phyloP scores from a whole-genome alignment of 2,797 vertebrate genomes.

The Leuciscus waleckii region DNA sequence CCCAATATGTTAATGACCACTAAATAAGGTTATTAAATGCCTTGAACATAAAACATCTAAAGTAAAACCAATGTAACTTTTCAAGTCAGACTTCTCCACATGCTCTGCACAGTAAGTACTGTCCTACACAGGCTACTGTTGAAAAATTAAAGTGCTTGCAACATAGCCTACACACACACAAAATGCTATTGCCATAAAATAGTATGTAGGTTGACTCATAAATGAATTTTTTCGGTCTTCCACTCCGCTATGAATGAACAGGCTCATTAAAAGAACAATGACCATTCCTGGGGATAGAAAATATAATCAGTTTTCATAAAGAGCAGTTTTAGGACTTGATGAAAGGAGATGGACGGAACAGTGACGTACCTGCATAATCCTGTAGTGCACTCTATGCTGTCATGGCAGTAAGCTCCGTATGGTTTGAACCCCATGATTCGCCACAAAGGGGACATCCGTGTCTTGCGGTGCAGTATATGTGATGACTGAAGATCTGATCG shows the following conservation, averaged over 20 bases:
- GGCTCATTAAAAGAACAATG: constrained; percentile 60
- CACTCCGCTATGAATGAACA: constrained; percentile 49
- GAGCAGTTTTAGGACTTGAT: not conserved
- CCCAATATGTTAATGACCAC: not conserved
- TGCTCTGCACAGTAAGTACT: not conserved
- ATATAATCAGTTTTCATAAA: constrained; percentile 26
- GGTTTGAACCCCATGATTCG: constrained; percentile 70
- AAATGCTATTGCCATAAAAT: not conserved
- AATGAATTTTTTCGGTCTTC: not conserved
- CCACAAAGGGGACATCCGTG: constrained; percentile 68
- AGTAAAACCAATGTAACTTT: constrained; percentile 39
- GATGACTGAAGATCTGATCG: constrained; percentile 10
- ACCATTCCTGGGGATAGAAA: constrained; percentile 57
- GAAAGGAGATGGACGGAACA: not conserved
- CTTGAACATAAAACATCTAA: not conserved
- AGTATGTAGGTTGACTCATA: not conserved
- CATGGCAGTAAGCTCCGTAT: constrained; percentile 63
- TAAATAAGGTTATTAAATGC: not conserved
- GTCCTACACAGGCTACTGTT: not conserved
- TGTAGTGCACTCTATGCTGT: constrained; percentile 63
- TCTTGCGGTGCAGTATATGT: constrained; percentile 16
- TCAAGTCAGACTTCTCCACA: constrained; percentile 14
- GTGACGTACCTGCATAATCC: constrained; percentile 64
- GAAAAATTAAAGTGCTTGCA: constrained; percentile 42
- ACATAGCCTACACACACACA: not conserved